Conservation (phyloP, 1,140 invertebrate species). For the Adoxophyes honmai region DNA sequence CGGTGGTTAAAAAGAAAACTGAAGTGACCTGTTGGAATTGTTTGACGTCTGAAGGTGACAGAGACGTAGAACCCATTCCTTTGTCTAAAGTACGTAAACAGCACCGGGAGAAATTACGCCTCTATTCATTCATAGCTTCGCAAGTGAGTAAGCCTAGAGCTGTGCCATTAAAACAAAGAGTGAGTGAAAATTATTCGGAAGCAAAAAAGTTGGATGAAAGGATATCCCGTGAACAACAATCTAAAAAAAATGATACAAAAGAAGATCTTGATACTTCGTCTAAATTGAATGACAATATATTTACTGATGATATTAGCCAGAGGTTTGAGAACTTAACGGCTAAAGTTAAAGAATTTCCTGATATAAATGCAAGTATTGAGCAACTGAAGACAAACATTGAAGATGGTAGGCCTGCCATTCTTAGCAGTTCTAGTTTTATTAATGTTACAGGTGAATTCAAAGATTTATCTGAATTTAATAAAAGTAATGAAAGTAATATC, state of each 20-base stretch:
- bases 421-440: no score
- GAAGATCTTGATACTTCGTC: no score
- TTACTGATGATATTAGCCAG: not conserved
- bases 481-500: no score
- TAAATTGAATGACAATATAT: not conserved
- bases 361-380: no score
- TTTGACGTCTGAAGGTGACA: conserved; percentile 39
- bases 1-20: conserved; percentile 28
- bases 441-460: no score
- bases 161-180: conserved; percentile 60
- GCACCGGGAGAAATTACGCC: conserved; percentile 52
- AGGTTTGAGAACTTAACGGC: no score
- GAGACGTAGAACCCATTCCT: conserved; percentile 35
- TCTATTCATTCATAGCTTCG: conserved; percentile 55
- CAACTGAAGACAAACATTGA: no score
- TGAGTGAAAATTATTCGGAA: conserved; percentile 48
- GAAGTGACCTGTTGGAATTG: conserved; percentile 64
- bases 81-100: conserved; percentile 47
- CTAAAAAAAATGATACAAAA: not conserved
- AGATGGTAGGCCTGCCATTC: no score
- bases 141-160: conserved; percentile 55
- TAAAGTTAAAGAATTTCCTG: no score
- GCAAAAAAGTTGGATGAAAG: conserved; percentile 54
- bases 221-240: conserved; percentile 25
- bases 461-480: no score